Percentiles rank a stretch among this genome's conserved stretches.
Conservation (phyloP, 2,113 vertebrate genomes). For the Antennarius striatus region DNA sequence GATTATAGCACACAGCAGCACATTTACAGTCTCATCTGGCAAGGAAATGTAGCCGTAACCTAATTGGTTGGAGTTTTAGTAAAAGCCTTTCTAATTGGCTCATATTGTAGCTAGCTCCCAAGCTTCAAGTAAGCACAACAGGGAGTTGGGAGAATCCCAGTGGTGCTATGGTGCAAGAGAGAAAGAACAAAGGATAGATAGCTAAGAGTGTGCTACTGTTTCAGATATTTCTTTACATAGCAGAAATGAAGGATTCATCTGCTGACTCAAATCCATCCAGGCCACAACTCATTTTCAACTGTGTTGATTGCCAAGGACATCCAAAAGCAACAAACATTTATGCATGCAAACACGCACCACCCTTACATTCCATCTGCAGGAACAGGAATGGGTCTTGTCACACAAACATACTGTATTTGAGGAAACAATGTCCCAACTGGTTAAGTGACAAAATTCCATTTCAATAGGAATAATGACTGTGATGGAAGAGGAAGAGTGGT, state of each 20-base stretch:
- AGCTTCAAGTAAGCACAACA: conserved; percentile 66
- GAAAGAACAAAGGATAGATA: conserved; percentile 49
- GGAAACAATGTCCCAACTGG: conserved; percentile 44
- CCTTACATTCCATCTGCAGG: conserved; percentile 31
- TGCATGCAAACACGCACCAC: conserved; percentile 22
- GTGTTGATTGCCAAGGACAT: conserved; percentile 21
- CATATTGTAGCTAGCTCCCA: conserved; percentile 56
- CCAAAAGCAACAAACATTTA: neutral
- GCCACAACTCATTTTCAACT: conserved; percentile 37
- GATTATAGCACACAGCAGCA: conserved; percentile 69
- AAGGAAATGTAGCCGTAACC: conserved; percentile 67
- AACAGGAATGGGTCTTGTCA: conserved; percentile 42
- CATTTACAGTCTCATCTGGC: conserved; percentile 65
- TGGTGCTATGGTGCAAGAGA: conserved; percentile 54
- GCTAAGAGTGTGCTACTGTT: conserved; percentile 42
- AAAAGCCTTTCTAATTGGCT: conserved; percentile 73
- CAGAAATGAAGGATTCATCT: conserved; percentile 15
- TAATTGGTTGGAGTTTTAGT: conserved; percentile 71
- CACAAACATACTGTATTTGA: conserved; percentile 47
- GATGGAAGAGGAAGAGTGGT: conserved; percentile 21
- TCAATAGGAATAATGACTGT: conserved; percentile 27
- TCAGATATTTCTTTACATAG: conserved; percentile 52
- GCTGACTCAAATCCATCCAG: conserved; percentile 50
- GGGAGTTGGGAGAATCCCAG: conserved; percentile 60
- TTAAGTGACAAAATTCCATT: conserved; percentile 39